Conservation (phyloP, 2,113 vertebrate genomes). For the Nipponia nippon region DNA sequence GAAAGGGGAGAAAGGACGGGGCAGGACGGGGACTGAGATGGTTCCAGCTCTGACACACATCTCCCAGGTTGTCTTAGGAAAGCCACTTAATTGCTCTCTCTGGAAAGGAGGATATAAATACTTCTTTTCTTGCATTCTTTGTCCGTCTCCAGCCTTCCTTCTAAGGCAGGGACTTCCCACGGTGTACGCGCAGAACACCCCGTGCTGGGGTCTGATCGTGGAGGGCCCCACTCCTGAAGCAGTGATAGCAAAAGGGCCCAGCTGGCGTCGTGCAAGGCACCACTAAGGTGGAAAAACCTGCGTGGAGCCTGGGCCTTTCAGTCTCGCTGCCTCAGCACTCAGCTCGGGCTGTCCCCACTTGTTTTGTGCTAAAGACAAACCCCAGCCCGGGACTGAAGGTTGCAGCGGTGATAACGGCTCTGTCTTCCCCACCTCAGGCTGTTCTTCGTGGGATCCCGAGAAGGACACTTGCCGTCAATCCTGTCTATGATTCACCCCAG, state of each 20-base stretch:
- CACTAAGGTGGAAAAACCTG: neutral
- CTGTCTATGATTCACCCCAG: slow-evolving; percentile 96
- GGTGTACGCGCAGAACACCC: neutral
- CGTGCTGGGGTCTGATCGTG: neutral
- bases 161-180: neutral
- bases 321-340: neutral
- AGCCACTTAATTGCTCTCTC: neutral
- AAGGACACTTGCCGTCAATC: slow-evolving; percentile 92
- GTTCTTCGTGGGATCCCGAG: slow-evolving; percentile 93
- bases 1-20: neutral
- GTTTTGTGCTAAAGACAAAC: neutral
- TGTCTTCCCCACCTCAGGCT: slow-evolving; percentile 75
- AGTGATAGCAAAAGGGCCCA: neutral
- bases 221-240: neutral
- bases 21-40: neutral
- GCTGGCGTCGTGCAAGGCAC: neutral
- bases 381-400: neutral
- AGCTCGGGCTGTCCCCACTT: neutral
- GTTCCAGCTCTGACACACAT: neutral
- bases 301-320: neutral
- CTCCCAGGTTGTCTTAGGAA: neutral
- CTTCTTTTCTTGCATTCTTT: neutral
- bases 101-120: neutral
- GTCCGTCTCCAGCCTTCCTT: neutral
- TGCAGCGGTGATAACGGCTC: neutral